Conservation (phyloP, 2,113 vertebrate genomes). For the Hystrix cristata region DNA sequence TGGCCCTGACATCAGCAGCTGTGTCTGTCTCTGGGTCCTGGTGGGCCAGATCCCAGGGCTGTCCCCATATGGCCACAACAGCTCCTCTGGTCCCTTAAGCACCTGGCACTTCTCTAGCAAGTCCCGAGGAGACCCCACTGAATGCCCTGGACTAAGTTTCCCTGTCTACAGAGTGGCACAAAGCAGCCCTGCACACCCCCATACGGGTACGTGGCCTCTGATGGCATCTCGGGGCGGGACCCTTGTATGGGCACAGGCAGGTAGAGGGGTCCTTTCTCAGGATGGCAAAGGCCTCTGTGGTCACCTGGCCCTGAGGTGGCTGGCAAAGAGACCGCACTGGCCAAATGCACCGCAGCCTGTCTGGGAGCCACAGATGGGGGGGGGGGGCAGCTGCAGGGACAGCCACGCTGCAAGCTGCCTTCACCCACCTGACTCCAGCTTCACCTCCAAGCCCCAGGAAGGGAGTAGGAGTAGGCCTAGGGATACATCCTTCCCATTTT, state of each 20-base stretch:
- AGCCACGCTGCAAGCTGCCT: background rate
- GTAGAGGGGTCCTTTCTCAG: background rate
- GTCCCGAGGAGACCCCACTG: background rate
- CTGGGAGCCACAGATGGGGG: background rate
- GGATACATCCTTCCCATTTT: background rate
- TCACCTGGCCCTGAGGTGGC: slow-evolving; percentile 20
- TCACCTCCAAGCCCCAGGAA: background rate
- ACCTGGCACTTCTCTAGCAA: too few species aligned
- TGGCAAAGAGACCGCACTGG: background rate
- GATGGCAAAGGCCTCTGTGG: slow-evolving; percentile 43
- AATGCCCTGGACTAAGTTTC: background rate
- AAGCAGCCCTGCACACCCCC: background rate
- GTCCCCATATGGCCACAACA: too few species aligned
- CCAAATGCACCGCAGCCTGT: background rate
- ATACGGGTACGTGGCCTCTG: background rate
- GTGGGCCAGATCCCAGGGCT: too few species aligned
- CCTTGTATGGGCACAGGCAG: slow-evolving; percentile 35
- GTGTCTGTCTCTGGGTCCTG: background rate
- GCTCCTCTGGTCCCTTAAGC: background rate
- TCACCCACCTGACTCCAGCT: background rate
- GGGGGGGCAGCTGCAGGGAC: too few species aligned
- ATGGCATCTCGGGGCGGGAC: background rate
- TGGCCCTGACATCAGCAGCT: too few species aligned
- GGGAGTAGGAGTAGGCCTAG: background rate
- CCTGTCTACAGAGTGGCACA: background rate